A percentile compares a stretch with the other conserved stretches of the same genome.
Evolutionary conservation across 2,113 vertebrate species (phyloP).

Genomic region (Leptobrachium ailaonicum): DNA sequence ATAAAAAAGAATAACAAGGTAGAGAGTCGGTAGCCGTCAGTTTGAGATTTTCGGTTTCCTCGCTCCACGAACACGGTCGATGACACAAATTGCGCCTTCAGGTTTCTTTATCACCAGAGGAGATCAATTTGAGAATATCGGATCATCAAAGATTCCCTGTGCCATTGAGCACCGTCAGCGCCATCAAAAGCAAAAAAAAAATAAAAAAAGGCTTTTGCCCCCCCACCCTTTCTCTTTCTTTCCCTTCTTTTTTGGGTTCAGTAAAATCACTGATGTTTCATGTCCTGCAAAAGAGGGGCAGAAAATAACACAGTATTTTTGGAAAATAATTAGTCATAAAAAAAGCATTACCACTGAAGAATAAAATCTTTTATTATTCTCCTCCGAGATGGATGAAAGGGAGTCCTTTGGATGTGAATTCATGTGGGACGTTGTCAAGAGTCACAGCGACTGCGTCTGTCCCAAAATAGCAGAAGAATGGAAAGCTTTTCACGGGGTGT

Average conservation of each 20-base stretch:
- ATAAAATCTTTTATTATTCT: too few relatives aligned
- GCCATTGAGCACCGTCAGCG: not conserved
- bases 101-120: not conserved
- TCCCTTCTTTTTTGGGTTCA: not conserved
- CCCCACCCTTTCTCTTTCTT: too few relatives aligned
- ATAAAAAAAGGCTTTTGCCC: too few relatives aligned
- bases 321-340: not conserved
- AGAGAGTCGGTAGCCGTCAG: too few relatives aligned
- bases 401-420: too few relatives aligned
- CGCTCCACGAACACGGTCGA: not conserved
- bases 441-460: too few relatives aligned
- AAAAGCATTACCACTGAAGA: not conserved
- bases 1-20: too few relatives aligned
- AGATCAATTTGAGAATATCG: not conserved
- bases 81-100: constrained; percentile 5
- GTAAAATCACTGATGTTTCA: not conserved
- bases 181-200: constrained; percentile 11
- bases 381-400: too few relatives aligned
- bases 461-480: too few relatives aligned
- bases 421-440: too few relatives aligned
- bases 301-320: not conserved
- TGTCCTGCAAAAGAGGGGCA: not conserved
- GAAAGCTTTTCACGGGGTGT: too few relatives aligned
- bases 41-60: too few relatives aligned
- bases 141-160: constrained; percentile 9